phyloP scores from a whole-genome alignment of 1,140 invertebrate genomes.

The Halotydeus destructor region DNA sequence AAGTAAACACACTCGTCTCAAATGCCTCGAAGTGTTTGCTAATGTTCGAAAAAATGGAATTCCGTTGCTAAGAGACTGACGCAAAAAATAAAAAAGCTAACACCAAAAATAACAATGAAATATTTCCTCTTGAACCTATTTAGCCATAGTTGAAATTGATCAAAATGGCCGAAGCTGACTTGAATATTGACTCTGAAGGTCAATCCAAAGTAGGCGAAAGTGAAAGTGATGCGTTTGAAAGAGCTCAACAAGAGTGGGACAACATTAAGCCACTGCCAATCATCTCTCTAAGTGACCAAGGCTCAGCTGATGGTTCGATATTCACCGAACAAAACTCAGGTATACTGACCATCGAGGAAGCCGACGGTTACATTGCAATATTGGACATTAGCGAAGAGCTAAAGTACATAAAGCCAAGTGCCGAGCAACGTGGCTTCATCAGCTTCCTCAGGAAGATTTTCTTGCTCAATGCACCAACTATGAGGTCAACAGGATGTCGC shows the following conservation, averaged over 20 bases:
- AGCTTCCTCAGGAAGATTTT: no score
- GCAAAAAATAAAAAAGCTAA: no score
- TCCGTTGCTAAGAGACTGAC: no score
- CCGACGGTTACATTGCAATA: background rate
- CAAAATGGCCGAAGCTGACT: no score
- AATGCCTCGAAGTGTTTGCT: no score
- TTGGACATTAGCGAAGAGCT: background rate
- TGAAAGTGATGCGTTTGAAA: background rate
- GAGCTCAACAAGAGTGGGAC: slow-evolving; percentile 5
- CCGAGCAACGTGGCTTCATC: background rate
- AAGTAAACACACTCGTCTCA: no score
- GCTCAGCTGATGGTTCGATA: background rate
- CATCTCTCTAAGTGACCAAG: background rate
- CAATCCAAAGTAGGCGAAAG: no score
- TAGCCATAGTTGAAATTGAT: no score
- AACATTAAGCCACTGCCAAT: slow-evolving; percentile 7
- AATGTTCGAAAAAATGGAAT: no score
- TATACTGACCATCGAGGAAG: background rate
- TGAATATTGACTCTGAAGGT: no score
- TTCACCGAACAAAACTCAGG: background rate
- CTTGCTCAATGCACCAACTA: background rate
- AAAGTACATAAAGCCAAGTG: background rate
- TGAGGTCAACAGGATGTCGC: slow-evolving; percentile 13
- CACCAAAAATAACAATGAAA: no score
- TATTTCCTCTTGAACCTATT: no score